These are phyloP conservation scores for Papilio machaon DNA, from an alignment of 1,140 invertebrate species.

Conservation along the genomic window DNA sequence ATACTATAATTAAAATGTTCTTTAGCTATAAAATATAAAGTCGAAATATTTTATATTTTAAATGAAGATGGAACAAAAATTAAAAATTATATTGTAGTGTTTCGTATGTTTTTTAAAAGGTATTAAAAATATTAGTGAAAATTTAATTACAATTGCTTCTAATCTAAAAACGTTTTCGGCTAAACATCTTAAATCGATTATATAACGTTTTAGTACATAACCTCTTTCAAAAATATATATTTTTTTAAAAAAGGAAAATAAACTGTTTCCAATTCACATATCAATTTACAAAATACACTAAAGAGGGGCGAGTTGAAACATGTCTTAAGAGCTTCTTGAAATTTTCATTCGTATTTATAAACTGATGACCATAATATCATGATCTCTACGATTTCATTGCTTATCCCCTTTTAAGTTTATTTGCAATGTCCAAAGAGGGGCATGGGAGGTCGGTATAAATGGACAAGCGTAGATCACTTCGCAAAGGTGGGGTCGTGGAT, in stretches of 20 bases:
- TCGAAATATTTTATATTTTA: not conserved
- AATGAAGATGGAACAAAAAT: too few species aligned
- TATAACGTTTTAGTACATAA: not conserved
- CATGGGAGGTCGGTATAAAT: slow-evolving; percentile 48
- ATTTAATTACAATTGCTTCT: too few species aligned
- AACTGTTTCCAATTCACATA: slow-evolving; percentile 52
- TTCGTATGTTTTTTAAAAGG: too few species aligned
- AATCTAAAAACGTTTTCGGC: not conserved
- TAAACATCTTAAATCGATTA: not conserved
- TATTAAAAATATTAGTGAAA: too few species aligned
- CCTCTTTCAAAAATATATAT: slow-evolving; percentile 42
- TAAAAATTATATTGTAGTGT: too few species aligned
- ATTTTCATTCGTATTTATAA: slow-evolving; percentile 73
- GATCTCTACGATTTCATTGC: slow-evolving; percentile 45
- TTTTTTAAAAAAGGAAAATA: slow-evolving; percentile 49
- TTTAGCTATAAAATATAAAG: not conserved
- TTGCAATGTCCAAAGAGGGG: slow-evolving; percentile 36
- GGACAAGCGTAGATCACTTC: slow-evolving; percentile 59
- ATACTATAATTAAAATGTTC: not conserved
- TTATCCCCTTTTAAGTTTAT: slow-evolving; percentile 38
- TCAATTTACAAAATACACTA: slow-evolving; percentile 70
- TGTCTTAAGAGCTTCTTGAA: slow-evolving; percentile 66
- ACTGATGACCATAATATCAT: slow-evolving; percentile 48
- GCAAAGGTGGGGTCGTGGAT: slow-evolving; percentile 63
- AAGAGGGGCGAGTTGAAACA: slow-evolving; percentile 64